Evolutionary conservation across 1,140 invertebrate genomes (phyloP).

Genomic region (Camponotus pennsylvanicus): DNA sequence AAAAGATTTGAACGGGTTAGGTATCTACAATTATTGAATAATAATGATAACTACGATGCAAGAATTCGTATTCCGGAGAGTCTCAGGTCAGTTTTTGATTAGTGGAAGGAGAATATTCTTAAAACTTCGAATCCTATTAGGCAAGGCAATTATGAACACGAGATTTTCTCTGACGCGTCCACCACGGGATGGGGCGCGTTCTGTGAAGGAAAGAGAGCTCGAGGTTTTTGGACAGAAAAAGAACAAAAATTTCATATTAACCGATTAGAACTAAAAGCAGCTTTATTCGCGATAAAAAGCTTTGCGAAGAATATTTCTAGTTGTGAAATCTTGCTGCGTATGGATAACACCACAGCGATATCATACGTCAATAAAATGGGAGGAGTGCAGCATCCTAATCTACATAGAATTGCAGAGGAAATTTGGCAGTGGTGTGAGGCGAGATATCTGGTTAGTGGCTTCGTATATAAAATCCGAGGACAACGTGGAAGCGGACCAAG

Average conservation of each 20-base stretch:
- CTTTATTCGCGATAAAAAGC: background rate
- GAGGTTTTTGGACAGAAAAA: background rate
- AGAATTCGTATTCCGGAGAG: background rate
- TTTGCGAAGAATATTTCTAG: background rate
- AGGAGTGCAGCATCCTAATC: background rate
- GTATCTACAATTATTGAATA: background rate
- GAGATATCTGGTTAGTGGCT: background rate
- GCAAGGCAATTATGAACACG: background rate
- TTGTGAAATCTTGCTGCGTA: background rate
- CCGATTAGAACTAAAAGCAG: background rate
- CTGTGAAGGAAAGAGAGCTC: background rate
- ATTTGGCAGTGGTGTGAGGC: background rate
- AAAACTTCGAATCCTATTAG: background rate
- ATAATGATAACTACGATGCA: background rate
- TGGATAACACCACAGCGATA: background rate
- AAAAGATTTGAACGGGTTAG: background rate
- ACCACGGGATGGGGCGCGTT: background rate
- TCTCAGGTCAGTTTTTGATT: background rate
- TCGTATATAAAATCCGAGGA: background rate
- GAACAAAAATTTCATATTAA: background rate
- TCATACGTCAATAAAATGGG: background rate
- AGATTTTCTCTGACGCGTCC: background rate
- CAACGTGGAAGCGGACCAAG: background rate
- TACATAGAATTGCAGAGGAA: background rate
- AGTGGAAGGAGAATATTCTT: background rate